Evolutionary conservation across 2,797 vertebrate genomes (phyloP), one percentile per base, ranked within the genome.

Genomic region (Merluccius polli): DNA sequence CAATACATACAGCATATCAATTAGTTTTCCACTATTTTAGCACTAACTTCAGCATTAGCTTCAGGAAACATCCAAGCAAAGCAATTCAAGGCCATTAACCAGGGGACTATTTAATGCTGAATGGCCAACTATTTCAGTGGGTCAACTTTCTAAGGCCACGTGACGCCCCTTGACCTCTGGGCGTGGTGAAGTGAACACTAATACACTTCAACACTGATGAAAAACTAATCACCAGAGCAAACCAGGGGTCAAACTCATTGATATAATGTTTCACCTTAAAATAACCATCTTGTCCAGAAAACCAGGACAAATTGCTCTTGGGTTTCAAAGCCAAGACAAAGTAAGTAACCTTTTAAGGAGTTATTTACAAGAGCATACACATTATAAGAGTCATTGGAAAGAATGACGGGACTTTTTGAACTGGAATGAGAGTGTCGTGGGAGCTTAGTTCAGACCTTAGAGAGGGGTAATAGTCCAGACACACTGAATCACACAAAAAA

Each of bases 151-250:
- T 24, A 27, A 65, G 24, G 24, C 59, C 11, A 4, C 78, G 73
- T 24, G 77, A 86, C 77, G 2, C 35, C 84, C 67, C 78, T 79
- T 79, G 81, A 87, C 85, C 85, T 65, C n/a, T n/a, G 38, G 1
- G 74, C 74, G 83, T 84, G 79, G 73, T 65, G 65, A 77, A 82
- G 33, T 81, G 35, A 78, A 80, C 72, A 27, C 21, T 24, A 74
- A 59, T 83, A 77, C 80, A 85, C 80, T 82, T 84, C 76, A 82
- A 82, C 82, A 83, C 85, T 86, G 86, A 83, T 88, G 52, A 83
- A 82, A n/a, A 82, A 79, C 87, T 82, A 84, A 78, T 77, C 68
- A 71, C 77, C 65, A 70, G 78, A 81, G 81, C 84, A 72, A 71
- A 79, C 82, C 0, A 79, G 77, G 59, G 85, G 81, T 89, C 80